A percentile compares a stretch with the other conserved stretches of the same genome.
These are phyloP conservation scores for Gambusia yucatana DNA, from an alignment of 2,797 vertebrate species.

Conservation along the genomic window DNA sequence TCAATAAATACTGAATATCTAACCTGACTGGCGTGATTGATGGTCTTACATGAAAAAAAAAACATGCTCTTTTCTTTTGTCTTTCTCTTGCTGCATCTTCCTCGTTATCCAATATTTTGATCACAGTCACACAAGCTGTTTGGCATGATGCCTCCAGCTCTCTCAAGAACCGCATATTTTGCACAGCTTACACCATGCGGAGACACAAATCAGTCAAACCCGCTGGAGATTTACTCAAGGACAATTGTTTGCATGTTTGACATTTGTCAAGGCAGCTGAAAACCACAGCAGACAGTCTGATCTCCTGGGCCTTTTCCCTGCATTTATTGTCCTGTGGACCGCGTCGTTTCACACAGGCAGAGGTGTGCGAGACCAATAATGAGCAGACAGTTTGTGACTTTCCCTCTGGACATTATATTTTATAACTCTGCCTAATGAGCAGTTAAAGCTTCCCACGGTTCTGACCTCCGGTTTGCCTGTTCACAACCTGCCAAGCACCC, in stretches of 20 bases:
- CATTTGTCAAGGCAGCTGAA: conserved; percentile 80
- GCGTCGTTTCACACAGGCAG: conserved; percentile 60
- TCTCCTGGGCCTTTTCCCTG: conserved; percentile 42
- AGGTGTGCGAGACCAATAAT: conserved; percentile 75
- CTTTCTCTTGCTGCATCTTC: background rate
- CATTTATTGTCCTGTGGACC: conserved; percentile 35
- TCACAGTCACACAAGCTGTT: conserved; percentile 38
- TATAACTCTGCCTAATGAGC: conserved; percentile 82
- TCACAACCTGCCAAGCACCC: conserved; percentile 37
- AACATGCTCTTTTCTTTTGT: background rate
- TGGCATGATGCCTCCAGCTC: conserved; percentile 29
- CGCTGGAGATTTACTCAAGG: conserved; percentile 64
- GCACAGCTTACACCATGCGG: conserved; percentile 58
- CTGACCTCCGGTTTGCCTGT: conserved; percentile 46
- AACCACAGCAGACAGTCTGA: conserved; percentile 37
- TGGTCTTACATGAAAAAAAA: background rate
- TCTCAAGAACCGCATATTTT: conserved; percentile 58
- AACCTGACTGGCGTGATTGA: background rate
- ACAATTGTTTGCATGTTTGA: conserved; percentile 70
- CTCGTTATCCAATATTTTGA: conserved; percentile 5
- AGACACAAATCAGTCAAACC: conserved; percentile 40
- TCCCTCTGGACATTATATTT: conserved; percentile 68
- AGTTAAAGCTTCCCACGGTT: conserved; percentile 75
- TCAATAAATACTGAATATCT: background rate
- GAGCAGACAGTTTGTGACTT: conserved; percentile 70